Conservation (phyloP, 1,140 invertebrate genomes). For the Drosophila subpulchrella region DNA sequence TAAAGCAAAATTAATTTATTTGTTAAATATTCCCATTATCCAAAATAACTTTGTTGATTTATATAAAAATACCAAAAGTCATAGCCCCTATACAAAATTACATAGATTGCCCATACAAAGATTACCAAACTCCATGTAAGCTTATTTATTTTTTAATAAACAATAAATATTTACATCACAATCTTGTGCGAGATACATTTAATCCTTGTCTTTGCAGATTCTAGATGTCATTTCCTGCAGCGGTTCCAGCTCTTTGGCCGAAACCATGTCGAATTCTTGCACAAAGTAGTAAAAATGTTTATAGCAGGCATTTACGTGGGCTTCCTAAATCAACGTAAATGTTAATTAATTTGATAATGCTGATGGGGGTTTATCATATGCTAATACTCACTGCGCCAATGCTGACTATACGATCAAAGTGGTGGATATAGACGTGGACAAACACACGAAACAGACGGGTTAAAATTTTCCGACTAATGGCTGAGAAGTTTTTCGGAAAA, state of each 20-base stretch:
- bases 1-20: too few relatives aligned
- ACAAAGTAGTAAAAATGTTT: slow-evolving; percentile 99
- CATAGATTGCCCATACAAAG: neutral
- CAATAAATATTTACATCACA: slow-evolving; percentile 34
- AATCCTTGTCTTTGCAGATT: slow-evolving; percentile 87
- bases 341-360: neutral
- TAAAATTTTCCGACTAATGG: slow-evolving; percentile 39
- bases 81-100: too few relatives aligned
- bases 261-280: slow-evolving; percentile 94
- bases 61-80: too few relatives aligned
- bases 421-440: slow-evolving; percentile 39
- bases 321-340: slow-evolving; percentile 88
- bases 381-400: slow-evolving; percentile 21
- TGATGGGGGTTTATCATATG: neutral
- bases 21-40: too few relatives aligned
- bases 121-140: neutral
- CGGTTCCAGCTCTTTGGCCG: slow-evolving; percentile 94
- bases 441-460: slow-evolving; percentile 39
- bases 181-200: slow-evolving; percentile 4
- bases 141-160: slow-evolving; percentile 16
- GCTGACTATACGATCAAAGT: slow-evolving; percentile 35
- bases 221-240: slow-evolving; percentile 90
- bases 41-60: too few relatives aligned
- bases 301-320: slow-evolving; percentile 98
- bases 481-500: slow-evolving; percentile 33